Conservation (phyloP, 2,888 invertebrate species). For the Troilus luridus region DNA sequence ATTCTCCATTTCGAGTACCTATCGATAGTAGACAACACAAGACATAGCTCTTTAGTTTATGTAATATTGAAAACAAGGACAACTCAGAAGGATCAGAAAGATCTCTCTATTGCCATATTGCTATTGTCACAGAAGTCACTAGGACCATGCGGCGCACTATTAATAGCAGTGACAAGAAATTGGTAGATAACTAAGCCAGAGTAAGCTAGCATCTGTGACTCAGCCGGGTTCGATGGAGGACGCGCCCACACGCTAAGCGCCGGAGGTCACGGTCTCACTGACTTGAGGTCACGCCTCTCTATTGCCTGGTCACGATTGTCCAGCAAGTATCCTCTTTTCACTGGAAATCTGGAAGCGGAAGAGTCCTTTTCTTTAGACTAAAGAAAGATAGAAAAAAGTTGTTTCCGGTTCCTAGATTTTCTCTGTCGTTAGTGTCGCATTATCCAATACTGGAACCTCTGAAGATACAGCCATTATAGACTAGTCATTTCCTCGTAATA, state of each 20-base stretch:
- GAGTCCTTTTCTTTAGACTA: background rate
- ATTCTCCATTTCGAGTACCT: too few relatives aligned
- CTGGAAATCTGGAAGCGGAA: slow-evolving; percentile 34
- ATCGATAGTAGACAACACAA: too few relatives aligned
- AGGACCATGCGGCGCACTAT: background rate
- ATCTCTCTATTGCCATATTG: background rate
- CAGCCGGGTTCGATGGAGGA: background rate
- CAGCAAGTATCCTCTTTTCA: background rate
- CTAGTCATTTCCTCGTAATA: too few relatives aligned
- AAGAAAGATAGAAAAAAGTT: background rate
- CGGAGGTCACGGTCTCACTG: background rate
- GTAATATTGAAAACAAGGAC: background rate
- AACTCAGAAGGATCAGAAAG: background rate
- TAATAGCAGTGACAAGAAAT: background rate
- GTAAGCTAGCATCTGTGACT: background rate
- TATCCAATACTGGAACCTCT: too few relatives aligned
- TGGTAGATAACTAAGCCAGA: background rate
- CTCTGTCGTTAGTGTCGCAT: background rate
- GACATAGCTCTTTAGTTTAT: background rate
- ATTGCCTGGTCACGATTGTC: background rate
- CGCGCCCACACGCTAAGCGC: background rate
- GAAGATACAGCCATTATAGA: too few relatives aligned
- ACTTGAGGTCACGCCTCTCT: background rate
- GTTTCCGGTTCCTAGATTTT: background rate
- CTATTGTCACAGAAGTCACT: background rate